Evolutionary conservation across 2,113 vertebrate species (phyloP), one percentile per base, ranked within the genome.

Genomic region (Nematolebias whitei): DNA sequence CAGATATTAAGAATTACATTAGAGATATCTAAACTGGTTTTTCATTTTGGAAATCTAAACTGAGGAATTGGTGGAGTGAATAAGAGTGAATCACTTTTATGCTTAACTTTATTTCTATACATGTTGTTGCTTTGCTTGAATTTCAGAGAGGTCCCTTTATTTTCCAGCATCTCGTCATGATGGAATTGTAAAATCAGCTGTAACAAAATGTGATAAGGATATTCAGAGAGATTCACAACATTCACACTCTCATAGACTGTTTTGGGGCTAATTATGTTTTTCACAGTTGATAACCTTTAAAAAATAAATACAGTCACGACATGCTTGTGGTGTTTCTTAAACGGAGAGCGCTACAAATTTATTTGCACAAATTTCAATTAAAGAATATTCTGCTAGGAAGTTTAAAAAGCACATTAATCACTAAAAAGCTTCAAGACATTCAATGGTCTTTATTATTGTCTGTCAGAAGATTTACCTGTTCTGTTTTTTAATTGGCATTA

Each of bases 251-350:
- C 59, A 69, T 49, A 11, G 58, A 47, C 29, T 40, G 13, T n/a
- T 22, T 12, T 18, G 12, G 49, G 66, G 13, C 23, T 53, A 58
- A 52, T 40, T 41, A 11, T 66, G 57, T 53, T 56, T 10, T 38
- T 24, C 50, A 44, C 32, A 52, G 51, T 55, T 76, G 41, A 63
- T 68, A 65, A 54, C 45, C 60, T 47, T 10, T 0, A 29, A 50
- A 26, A n/a, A n/a, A n/a, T 56, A 65, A 50, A 55, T 48, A 56
- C 39, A 51, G 43, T 73, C 24, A 3, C 68, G 41, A 58, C 45
- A 52, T 20, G n/a, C 63, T 63, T 24, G 14, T 6, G 12, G 75
- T 39, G 56, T 73, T 73, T 74, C 52, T 76, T 62, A 76, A 73
- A 68, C 69, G 48, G 40, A 18, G 1, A 12, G 56, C 50, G 65